Evolutionary conservation across 53 echinoderm and acorn worm species (phyloP), one percentile per base, ranked within the genome.

Genomic region (Holothuria scabra): DNA sequence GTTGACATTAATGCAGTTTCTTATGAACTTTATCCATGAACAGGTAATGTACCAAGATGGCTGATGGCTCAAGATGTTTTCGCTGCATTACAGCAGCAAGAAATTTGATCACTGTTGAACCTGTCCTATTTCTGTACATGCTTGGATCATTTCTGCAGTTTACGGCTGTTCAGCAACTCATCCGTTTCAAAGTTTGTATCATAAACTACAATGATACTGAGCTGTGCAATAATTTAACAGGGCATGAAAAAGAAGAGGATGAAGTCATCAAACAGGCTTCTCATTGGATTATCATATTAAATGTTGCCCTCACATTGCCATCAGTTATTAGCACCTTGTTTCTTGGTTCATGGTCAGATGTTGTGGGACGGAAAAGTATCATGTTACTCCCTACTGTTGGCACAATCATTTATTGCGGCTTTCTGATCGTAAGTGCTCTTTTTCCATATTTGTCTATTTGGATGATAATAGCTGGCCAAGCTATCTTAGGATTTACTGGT

Each of bases 341-440:
- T 65, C 87, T 95, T 12, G 99, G 94, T 23, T 83, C 94, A 12
- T 99, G 99, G 99, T 94, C 94, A 11, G 99, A 99, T 65, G 84
- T 71, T 64, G 93, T 93, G 0, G 99, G 99, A n/a, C 66, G 99
- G 69, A 82, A 89, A 30, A 62, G 85, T 30, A 80, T 87, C 25
- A 92, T 99, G 85, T 83, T 93, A 28, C 57, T 95, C n/a, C 99
- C 99, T 0, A 84, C 89, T 38, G 19, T 95, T 11, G 99, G 94
- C 22, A 84, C 94, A 21, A 65, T 93, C 13, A 19, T 99, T 24
- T 92, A 99, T 48, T 94, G 90, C 2, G 74, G 86, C 58, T 60
- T 91, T 23, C 76, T 94, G 61, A 88, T 93, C 12, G 69, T 99
- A 35, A 84, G 87, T 59, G 84, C 93, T 1, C 22, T 70, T 75